phyloP scores from a whole-genome alignment of 2,888 invertebrate genomes.

The Morpho deidamia region DNA sequence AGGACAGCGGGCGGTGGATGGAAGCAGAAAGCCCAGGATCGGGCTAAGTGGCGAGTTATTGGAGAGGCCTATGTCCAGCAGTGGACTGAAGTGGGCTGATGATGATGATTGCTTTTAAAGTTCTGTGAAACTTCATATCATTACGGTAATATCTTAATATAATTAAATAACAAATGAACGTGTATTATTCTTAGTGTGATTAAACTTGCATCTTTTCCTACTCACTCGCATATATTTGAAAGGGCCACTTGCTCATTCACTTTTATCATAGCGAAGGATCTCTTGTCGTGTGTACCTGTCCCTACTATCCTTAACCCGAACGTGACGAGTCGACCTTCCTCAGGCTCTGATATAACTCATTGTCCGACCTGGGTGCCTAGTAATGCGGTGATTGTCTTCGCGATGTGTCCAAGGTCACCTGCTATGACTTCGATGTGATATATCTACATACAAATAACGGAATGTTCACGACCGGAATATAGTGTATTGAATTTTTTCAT shows the following conservation, averaged over 20 bases:
- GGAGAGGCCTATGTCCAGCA: no score
- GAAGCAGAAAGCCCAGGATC: no score
- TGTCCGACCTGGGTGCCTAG: slow-evolving; percentile 69
- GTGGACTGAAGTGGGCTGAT: no score
- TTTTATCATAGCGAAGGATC: slow-evolving; percentile 21
- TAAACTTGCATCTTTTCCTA: background rate
- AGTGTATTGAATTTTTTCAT: background rate
- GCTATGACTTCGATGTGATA: slow-evolving; percentile 17
- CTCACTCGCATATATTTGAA: slow-evolving; percentile 3
- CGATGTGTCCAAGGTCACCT: slow-evolving; percentile 56
- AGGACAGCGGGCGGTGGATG: no score
- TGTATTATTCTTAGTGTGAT: background rate
- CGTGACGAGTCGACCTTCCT: slow-evolving; percentile 77
- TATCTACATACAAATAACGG: slow-evolving; percentile 21
- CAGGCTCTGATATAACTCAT: slow-evolving; percentile 60
- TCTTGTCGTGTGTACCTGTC: slow-evolving; percentile 6
- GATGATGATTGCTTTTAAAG: no score
- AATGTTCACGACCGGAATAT: slow-evolving; percentile 11
- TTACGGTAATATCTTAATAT: background rate
- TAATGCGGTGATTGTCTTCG: slow-evolving; percentile 76
- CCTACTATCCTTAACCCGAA: slow-evolving; percentile 71
- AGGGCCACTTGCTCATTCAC: slow-evolving; percentile 12
- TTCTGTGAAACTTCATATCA: background rate
- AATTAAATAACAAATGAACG: background rate
- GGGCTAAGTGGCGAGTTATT: no score